Percentiles rank a stretch among this genome's conserved stretches.
Conservation (phyloP, 2,888 invertebrate genomes). For the Papilio demoleus region DNA sequence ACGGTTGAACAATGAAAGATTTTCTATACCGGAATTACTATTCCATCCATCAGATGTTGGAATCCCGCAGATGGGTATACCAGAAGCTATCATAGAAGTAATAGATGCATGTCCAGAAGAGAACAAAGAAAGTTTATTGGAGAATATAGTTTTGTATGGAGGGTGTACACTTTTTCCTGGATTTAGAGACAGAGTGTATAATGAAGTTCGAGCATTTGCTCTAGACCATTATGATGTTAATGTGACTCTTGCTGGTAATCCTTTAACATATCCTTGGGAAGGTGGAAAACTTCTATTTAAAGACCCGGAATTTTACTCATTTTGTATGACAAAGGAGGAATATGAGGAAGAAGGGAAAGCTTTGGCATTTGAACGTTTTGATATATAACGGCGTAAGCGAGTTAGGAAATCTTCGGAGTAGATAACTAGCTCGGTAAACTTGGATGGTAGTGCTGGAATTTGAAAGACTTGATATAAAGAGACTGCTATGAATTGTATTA, state of each 20-base stretch:
- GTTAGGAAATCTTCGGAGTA: slow-evolving; percentile 66
- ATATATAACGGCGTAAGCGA: slow-evolving; percentile 78
- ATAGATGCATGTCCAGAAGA: slow-evolving; percentile 89
- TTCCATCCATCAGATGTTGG: slow-evolving; percentile 98
- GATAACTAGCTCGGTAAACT: slow-evolving; percentile 62
- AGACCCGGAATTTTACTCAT: slow-evolving; percentile 88
- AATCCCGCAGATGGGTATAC: slow-evolving; percentile 95
- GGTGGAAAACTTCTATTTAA: slow-evolving; percentile 91
- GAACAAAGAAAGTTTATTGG: slow-evolving; percentile 89
- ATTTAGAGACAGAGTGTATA: slow-evolving; percentile 86
- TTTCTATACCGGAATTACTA: slow-evolving; percentile 96
- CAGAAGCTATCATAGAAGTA: slow-evolving; percentile 92
- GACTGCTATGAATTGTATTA: too few relatives aligned
- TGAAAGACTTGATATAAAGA: slow-evolving; percentile 8
- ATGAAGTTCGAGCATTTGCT: slow-evolving; percentile 90
- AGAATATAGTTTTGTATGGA: slow-evolving; percentile 94
- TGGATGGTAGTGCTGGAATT: slow-evolving; percentile 26
- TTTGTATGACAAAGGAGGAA: slow-evolving; percentile 91
- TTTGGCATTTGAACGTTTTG: slow-evolving; percentile 82
- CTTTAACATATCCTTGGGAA: slow-evolving; percentile 93
- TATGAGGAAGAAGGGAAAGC: slow-evolving; percentile 93
- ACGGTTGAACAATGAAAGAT: slow-evolving; percentile 95
- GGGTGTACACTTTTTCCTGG: slow-evolving; percentile 92
- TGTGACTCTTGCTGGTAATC: slow-evolving; percentile 85
- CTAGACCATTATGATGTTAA: slow-evolving; percentile 91